Evolutionary conservation across 2,797 vertebrate species (phyloP), one percentile per base, ranked within the genome.

Genomic region (Acipenser ruthenus): DNA sequence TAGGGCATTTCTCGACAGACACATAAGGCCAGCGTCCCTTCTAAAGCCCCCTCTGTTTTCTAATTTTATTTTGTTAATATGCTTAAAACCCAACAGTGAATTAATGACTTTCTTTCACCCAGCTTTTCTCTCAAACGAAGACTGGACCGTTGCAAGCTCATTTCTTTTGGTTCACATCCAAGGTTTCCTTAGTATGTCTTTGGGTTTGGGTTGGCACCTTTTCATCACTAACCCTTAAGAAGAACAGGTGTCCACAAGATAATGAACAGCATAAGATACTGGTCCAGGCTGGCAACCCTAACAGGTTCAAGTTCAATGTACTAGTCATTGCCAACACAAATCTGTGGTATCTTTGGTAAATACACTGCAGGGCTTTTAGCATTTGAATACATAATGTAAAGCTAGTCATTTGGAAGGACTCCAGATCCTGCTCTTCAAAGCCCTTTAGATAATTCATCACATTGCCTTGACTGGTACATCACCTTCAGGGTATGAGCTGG

Each of bases 211-310:
- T 2, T 37, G 2, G 23, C 23, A 37, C 23, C 23, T 37, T 37
- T 37, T 37, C 23, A 37, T 37, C 23, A 37, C 23, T 37, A 37
- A 37, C 23, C 23, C 23, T 37, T 37, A 37, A 37, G 23, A 37
- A 72, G 67, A 66, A 68, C 61, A 76, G 75, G 69, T 72, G 76
- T 75, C 65, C 71, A 86, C 87, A 86, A 88, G 89, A 88, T 90
- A 92, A 91, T 89, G 89, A 91, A 86, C 87, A 90, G 86, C 87
- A 88, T 86, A 88, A 85, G 87, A 88, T 85, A 88, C 83, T 81
- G 84, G 87, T 71, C 11, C 6, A n/a, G 62, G 60, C 70, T 73
- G 70, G 73, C 62, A 63, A 65, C 66, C 59, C 52, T 64, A 74
- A 66, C 69, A 50, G 50, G 70, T 55, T n/a, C n/a, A 50, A 18